These are phyloP conservation scores for Clupea harengus DNA, from an alignment of 2,113 vertebrate species.

Conservation along the genomic window DNA sequence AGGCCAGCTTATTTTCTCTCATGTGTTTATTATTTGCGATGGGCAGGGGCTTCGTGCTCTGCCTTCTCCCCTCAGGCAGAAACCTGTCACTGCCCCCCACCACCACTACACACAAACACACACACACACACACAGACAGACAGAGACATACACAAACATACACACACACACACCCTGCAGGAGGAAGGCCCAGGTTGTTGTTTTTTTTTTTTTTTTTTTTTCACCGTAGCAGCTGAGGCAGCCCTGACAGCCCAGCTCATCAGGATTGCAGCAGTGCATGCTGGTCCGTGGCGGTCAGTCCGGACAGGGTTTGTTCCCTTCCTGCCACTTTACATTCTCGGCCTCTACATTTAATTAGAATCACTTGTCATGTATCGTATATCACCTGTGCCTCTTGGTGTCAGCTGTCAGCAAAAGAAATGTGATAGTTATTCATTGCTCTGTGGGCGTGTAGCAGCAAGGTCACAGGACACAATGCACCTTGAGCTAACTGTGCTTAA, in stretches of 20 bases:
- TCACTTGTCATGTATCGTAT: constrained; percentile 81
- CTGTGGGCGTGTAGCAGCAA: constrained; percentile 70
- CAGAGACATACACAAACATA: not conserved
- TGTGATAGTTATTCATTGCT: constrained; percentile 80
- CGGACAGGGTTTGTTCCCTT: constrained; percentile 74
- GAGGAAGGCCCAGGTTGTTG: constrained; percentile 56
- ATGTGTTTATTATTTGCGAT: constrained; percentile 68
- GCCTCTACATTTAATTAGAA: constrained; percentile 80
- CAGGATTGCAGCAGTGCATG: constrained; percentile 64
- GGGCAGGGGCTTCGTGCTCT: constrained; percentile 60
- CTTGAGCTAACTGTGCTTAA: constrained; percentile 71
- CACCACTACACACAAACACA: not conserved
- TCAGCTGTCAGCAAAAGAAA: constrained; percentile 80
- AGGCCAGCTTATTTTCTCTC: constrained; percentile 52
- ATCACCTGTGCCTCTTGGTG: constrained; percentile 76
- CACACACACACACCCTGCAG: constrained; percentile 30
- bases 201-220: not conserved
- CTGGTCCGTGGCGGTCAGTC: constrained; percentile 53
- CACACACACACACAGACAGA: not conserved
- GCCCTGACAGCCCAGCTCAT: constrained; percentile 70
- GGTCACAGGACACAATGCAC: constrained; percentile 72
- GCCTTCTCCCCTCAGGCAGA: constrained; percentile 72
- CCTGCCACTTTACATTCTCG: constrained; percentile 78
- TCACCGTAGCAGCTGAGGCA: constrained; percentile 65
- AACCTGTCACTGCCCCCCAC: constrained; percentile 66